Percentiles rank a stretch among this genome's conserved stretches.
phyloP scores from a whole-genome alignment of 1,140 invertebrate species.

The Palaemon carinicauda region DNA sequence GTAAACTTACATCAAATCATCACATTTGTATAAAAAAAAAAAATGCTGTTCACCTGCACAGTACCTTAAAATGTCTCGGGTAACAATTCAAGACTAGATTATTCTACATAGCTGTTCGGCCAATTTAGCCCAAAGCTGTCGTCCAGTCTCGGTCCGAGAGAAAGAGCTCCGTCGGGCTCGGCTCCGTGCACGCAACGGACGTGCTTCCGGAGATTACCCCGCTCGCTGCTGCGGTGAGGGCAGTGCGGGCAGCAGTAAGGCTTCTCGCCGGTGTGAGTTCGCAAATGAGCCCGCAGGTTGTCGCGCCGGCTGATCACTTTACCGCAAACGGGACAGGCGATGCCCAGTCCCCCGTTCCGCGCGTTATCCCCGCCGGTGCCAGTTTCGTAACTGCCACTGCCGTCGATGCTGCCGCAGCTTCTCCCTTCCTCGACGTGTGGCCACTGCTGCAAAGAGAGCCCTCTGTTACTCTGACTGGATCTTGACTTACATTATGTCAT shows the following conservation, averaged over 20 bases:
- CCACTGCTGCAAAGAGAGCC: constrained; percentile 55
- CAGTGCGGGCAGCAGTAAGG: constrained; percentile 45
- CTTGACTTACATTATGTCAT: background rate
- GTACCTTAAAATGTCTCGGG: background rate
- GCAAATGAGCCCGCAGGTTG: constrained; percentile 60
- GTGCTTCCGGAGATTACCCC: constrained; percentile 60
- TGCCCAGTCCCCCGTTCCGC: constrained; percentile 45
- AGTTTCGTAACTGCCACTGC: constrained; percentile 3
- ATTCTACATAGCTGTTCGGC: background rate
- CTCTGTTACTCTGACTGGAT: constrained; percentile 39
- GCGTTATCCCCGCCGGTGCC: constrained; percentile 18
- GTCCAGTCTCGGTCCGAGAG: too few species aligned
- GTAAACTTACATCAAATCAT: too few species aligned
- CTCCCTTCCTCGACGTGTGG: constrained; percentile 19
- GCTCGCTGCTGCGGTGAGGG: constrained; percentile 51
- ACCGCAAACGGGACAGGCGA: constrained; percentile 57
- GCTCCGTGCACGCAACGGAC: constrained; percentile 43
- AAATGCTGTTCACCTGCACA: background rate
- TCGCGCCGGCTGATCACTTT: constrained; percentile 60
- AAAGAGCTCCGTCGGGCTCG: background rate
- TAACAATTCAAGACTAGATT: background rate
- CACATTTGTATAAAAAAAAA: background rate
- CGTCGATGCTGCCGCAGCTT: constrained; percentile 16
- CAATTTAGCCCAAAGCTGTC: background rate
- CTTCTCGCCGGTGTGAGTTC: constrained; percentile 48